phyloP scores from a whole-genome alignment of 2,113 vertebrate species.

The Apteryx owenii region DNA sequence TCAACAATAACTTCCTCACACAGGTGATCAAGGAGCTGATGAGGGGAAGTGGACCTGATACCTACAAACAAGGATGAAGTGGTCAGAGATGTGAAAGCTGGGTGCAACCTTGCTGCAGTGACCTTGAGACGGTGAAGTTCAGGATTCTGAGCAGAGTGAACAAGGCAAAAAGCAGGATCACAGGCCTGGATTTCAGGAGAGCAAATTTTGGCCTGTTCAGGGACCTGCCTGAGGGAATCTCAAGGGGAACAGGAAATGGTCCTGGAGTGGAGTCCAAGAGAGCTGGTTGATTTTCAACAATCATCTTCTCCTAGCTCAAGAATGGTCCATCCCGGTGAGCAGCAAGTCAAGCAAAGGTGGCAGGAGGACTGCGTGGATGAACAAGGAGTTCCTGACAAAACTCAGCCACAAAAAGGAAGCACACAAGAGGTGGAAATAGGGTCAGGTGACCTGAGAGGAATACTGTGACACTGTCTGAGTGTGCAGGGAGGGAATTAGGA shows the following conservation, averaged over 20 bases:
- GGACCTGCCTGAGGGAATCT: background rate
- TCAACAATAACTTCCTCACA: background rate
- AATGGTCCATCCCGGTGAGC: accelerated
- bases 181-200: background rate
- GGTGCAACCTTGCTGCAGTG: background rate
- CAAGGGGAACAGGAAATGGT: background rate
- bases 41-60: background rate
- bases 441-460: background rate
- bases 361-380: background rate
- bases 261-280: background rate
- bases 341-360: background rate
- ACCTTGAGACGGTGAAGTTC: background rate
- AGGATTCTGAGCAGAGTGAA: background rate
- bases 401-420: background rate
- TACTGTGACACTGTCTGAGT: background rate
- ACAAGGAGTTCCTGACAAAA: background rate
- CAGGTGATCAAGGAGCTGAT: background rate
- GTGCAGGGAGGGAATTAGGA: no score
- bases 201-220: background rate
- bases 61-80: background rate
- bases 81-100: background rate
- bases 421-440: background rate
- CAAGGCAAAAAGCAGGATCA: background rate
- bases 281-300: background rate
- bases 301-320: background rate